Evolutionary conservation across 2,888 invertebrate genomes (phyloP), one percentile per base, ranked within the genome.

Genomic region (Drosophila setosimentum): DNA sequence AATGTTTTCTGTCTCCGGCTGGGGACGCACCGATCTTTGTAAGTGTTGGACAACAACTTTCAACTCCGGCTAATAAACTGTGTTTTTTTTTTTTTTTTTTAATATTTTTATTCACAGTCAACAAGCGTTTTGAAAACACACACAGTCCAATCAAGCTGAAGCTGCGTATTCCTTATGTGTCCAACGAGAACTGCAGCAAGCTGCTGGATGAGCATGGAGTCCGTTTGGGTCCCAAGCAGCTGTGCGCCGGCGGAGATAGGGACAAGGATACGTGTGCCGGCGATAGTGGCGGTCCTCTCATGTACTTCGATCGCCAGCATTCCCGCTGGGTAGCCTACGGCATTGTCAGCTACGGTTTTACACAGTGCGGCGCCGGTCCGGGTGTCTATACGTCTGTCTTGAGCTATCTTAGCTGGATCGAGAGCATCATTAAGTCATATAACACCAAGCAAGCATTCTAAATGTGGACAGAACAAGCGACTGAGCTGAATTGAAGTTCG

Each of bases 201-300:
- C 94, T 95, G 54, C 95, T 95, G 82, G 91, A 91, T 16, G 82
- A 91, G 0, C 92, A 94, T 7, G 94, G 94, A 0, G 94, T 95
- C 0, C 88, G 91, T 2, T 89, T 96, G 35, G 94, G 93, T 0
- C 93, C 94, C 0, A 94, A 93, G 24, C 96, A 96, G 84, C 87
- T 96, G 1, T 97, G 96, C 85, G 96, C 96, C 13, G 97, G 97
- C 3, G 96, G 97, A 0, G 94, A 94, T 42, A 94, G 93, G 64
- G 94, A 95, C 5, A 94, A 95, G 83, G 97, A 97, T 86, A 95
- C 96, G 0, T 97, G 97, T 84, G 94, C 94, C 21, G 97, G 97
- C 0, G 93, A 93, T 54, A 92, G 96, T 0, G 97, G 97, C 0
- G 96, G 96, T 5, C 96, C 97, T 0, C 92, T 97, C 7, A 96